Base-by-base conservation (phyloP, 2,888 invertebrate species). In the Torymus tubicola region DNA sequence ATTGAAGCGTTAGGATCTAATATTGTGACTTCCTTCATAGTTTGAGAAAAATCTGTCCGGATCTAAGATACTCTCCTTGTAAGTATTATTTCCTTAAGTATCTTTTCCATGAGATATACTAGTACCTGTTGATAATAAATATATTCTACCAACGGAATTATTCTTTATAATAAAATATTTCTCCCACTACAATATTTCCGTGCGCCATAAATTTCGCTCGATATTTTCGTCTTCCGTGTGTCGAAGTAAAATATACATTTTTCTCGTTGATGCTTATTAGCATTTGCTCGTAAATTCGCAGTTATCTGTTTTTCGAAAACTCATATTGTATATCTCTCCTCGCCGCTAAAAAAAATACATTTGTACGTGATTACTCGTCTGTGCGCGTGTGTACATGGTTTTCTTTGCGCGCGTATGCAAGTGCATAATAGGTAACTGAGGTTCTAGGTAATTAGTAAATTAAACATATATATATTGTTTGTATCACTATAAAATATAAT, bases 401-500 rank as follows among this genome's bases (percentile, higher is more conserved):
- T 42, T 5, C 42, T 24, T 67, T 50, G 18, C 18, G 21, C n/a
- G n/a, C 18, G 55, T 68, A 21, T 70, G 67, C 42, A 67, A 70
- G 21, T 50, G 57, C n/a, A 71, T 14, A 31, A 58, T 72, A 42
- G 8, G 42, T 42, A 42, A 42, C 42, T 60, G 10, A 53, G 53
- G 31, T 78, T 70, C 14, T 52, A 74, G 70, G 69, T 78, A 68
- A 18, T 8, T 8, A 68, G 53, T 61, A 11, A 79, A 74, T 69
- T n/a, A n/a, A n/a, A n/a, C n/a, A 31, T 31, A 5, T 31, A 31
- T 31, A 31, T 31, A 31, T 31, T 31, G 31, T 31, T 31, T 31
- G 31, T 31, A 31, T 31, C 31, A 31, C 31, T 31, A 31, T 31
- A 31, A 31, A 31, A 31, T 31, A 31, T 31, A 31, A 4, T 31